These are phyloP conservation scores for Halcyon malimbica DNA, from an alignment of 2,113 vertebrate genomes.

Conservation along the genomic window DNA sequence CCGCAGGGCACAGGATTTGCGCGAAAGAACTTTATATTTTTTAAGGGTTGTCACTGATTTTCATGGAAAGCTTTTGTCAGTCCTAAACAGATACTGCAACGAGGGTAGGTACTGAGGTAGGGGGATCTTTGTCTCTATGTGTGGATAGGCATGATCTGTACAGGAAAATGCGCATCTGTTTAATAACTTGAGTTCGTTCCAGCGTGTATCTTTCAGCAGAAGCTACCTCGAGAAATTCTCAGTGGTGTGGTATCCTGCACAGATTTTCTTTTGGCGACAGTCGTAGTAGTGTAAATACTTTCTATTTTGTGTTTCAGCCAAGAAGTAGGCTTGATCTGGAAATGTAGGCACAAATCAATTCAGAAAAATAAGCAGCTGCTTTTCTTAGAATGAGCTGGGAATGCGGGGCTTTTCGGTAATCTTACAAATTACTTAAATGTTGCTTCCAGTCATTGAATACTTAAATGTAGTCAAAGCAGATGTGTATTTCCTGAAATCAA, in stretches of 20 bases:
- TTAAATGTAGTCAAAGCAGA: not conserved
- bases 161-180: not conserved
- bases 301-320: not conserved
- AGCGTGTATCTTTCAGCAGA: not conserved
- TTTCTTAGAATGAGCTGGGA: not conserved
- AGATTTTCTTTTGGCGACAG: not conserved
- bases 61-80: not conserved
- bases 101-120: not conserved
- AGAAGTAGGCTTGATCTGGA: not conserved
- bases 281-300: not conserved
- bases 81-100: no score
- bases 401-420: not conserved
- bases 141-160: not conserved
- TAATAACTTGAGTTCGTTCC: not conserved
- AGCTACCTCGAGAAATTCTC: not conserved
- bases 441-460: not conserved
- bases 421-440: not conserved
- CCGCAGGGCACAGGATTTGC: rapidly evolving
- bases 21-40: no score
- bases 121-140: not conserved
- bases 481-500: rapidly evolving
- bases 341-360: not conserved
- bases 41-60: not conserved
- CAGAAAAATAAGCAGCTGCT: not conserved
- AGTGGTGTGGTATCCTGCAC: not conserved